Base-by-base conservation (phyloP, 2,113 vertebrate species). In the Edolisoma coerulescens region DNA sequence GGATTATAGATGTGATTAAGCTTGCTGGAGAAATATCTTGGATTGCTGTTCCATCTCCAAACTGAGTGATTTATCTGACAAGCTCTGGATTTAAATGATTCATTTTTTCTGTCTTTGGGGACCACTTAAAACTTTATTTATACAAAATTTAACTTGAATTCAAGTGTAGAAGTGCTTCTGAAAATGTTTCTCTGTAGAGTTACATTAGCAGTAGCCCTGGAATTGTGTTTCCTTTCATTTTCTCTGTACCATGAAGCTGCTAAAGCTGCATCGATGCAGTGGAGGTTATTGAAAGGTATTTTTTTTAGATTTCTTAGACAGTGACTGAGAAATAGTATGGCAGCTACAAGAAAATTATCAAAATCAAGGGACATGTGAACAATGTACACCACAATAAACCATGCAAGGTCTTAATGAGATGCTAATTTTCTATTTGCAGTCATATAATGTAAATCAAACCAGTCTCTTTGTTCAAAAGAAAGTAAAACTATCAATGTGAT, bases 51-150 rank as follows among this genome's bases (percentile, higher is more conserved):
- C 47, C 35, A 9, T 74, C 67, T 59, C 50, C 23, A 54, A 67
- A 89, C 33, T 45, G 75, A 90, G 18, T 63, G 59, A 95, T 61
- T 68, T 77, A 35, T 76, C 54, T 77, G 90, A 61, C 63, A 74
- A 84, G 26, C 28, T 59, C 13, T 59, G 24, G 33, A 90, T 93
- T 74, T 26, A 77, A 74, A 37, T 69, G 16, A 82, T 56, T 92
- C 3, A 4, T 57, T 83, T 75, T 74, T 45, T 32, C 10, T 47
- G 16, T 87, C 49, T 76, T 77, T 67, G 16, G 63, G 53, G 74
- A 76, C 27, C 37, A 82, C 32, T 95, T 83, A 37, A 81, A 94
- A 65, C 67, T 73, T 94, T 61, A 79, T 89, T 96, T 95, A 65
- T 60, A 57, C 33, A 88, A 93, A 85, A 96, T 70, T 57, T 75